A percentile compares a stretch with the other conserved stretches of the same genome.
Conservation (phyloP, 2,888 invertebrate species). For the Clepsis dumicolana region DNA sequence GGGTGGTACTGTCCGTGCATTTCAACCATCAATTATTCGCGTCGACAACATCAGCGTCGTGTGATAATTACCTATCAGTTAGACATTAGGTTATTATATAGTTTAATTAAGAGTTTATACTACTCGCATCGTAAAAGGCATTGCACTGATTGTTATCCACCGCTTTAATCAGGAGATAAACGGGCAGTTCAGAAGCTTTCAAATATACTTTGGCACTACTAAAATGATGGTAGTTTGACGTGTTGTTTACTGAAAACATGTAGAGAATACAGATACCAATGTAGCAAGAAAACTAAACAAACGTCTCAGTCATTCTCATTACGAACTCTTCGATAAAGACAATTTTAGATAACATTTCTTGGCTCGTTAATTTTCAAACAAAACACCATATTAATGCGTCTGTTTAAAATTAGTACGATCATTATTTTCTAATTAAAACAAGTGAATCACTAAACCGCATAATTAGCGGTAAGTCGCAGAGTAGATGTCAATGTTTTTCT, state of each 20-base stretch:
- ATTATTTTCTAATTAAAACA: constrained; percentile 24
- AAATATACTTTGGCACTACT: too few species aligned
- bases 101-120: too few species aligned
- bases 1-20: not conserved
- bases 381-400: constrained; percentile 18
- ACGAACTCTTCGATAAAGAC: not conserved
- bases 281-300: too few species aligned
- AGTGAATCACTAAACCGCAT: constrained; percentile 29
- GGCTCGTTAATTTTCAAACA: not conserved
- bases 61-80: not conserved
- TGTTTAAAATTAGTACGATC: constrained; percentile 22
- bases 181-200: too few species aligned
- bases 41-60: not conserved
- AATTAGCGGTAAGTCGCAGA: not conserved
- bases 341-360: not conserved
- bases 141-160: too few species aligned
- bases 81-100: too few species aligned
- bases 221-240: too few species aligned
- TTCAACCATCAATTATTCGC: not conserved
- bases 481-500: constrained; percentile 26
- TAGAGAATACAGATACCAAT: too few species aligned
- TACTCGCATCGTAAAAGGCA: too few species aligned
- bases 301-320: too few species aligned
- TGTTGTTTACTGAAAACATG: too few species aligned
- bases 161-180: too few species aligned